These are phyloP conservation scores for Scotopteryx bipunctaria DNA, from an alignment of 2,888 invertebrate genomes.

Conservation along the genomic window DNA sequence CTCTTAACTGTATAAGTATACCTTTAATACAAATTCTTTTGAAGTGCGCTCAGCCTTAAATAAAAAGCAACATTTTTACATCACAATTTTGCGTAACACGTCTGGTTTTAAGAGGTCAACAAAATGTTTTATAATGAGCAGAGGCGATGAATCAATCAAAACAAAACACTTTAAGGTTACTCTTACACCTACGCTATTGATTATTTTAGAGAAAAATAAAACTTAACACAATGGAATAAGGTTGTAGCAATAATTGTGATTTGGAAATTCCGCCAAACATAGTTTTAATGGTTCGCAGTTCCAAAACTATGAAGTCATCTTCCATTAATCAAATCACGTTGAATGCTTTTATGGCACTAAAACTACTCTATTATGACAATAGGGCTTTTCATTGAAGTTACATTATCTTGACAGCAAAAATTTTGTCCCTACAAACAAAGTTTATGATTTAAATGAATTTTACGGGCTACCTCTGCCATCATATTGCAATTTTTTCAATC, in stretches of 20 bases:
- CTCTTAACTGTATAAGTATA: too few relatives aligned
- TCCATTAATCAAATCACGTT: constrained; percentile 19
- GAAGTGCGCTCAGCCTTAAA: too few relatives aligned
- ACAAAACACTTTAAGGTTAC: background rate
- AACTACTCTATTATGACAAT: background rate
- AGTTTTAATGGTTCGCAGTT: constrained; percentile 20
- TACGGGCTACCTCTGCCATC: too few relatives aligned
- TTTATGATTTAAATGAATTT: too few relatives aligned
- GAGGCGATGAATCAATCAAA: constrained; percentile 13
- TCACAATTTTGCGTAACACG: constrained; percentile 20
- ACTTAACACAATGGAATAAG: background rate
- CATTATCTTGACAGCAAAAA: too few relatives aligned
- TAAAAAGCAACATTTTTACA: too few relatives aligned
- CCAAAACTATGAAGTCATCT: constrained; percentile 21
- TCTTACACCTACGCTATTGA: constrained; percentile 8
- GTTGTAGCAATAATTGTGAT: background rate
- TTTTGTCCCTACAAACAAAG: too few relatives aligned
- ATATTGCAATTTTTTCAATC: too few relatives aligned
- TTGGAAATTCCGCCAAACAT: background rate
- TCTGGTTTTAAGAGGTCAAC: constrained; percentile 13
- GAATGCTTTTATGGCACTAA: background rate
- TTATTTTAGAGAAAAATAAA: background rate
- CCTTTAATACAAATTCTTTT: too few relatives aligned
- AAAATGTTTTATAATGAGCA: constrained; percentile 7
- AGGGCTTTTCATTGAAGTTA: too few relatives aligned